Evolutionary conservation across 2,888 invertebrate species (phyloP), one percentile per base, ranked within the genome.

Genomic region (Griposia aprilina): DNA sequence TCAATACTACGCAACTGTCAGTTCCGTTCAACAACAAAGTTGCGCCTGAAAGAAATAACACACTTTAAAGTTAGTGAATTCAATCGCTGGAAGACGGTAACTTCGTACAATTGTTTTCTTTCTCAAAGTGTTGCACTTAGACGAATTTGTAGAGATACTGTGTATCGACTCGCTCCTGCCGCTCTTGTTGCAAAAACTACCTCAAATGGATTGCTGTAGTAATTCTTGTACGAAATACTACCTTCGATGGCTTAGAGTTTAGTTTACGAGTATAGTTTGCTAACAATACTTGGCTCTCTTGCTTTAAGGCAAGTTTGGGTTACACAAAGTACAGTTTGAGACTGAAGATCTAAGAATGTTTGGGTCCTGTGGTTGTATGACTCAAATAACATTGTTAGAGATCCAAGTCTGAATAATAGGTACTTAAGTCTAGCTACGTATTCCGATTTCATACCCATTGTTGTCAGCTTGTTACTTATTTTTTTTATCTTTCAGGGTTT

Each of bases 51-150:
- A 95, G 94, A 95, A 94, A 93, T 95, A 96, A 95, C 95, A 95
- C 94, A 95, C 94, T 96, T 95, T 94, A 93, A 95, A 96, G 92
- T 95, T 95, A 91, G 93, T 88, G 94, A 95, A 95, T 94, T 95
- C 95, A 95, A 95, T 95, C 94, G 94, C 90, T 92, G 89, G 92
- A 90, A 94, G 94, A 94, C 93, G 92, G 91, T 89, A 94, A 95
- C 92, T 95, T 95, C 91, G 90, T 90, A 90, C 93, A 93, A 94
- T 94, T 95, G 95, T 95, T 95, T 94, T 94, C 94, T 95, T 94
- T 94, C 91, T 93, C 92, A 91, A 93, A 93, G 92, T 93, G 93
- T 93, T 91, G 92, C 93, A 92, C 93, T 94, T 93, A 91, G 90
- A 90, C 84, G 91, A 91, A 92, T 93, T 92, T 90, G 91, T 92